Evolutionary conservation across 2,888 invertebrate genomes (phyloP), one percentile per base, ranked within the genome.

Genomic region (Theretra japonica): DNA sequence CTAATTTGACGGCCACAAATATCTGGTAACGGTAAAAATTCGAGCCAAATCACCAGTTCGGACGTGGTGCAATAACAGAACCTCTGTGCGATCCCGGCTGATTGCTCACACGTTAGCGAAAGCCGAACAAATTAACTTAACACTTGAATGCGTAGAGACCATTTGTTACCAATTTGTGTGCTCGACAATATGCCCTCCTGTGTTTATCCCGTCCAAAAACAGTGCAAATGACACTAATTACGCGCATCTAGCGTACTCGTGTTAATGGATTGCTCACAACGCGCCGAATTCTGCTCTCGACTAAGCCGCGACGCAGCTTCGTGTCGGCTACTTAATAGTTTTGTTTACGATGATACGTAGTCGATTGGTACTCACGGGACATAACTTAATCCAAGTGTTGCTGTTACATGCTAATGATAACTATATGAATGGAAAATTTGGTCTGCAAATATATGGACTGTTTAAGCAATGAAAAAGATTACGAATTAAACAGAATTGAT

Each of bases 151-250:
- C 86, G 83, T 85, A 83, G 83, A 84, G 86, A 90, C 90, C 88
- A 92, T 92, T 93, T 91, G 90, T 86, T 89, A 87, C 92, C 91
- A 93, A 94, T 92, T 93, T 92, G 90, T 89, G 86, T 82, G 82
- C 83, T 88, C 90, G 89, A 92, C 93, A 93, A 89, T 90, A 86
- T 90, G 86, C 86, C 81, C 86, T 86, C 85, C 88, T 90, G 87
- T 93, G 92, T 93, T 93, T 89, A 94, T 94, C 94, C 92, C 92
- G 85, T 91, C 91, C 91, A 90, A 91, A 92, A 93, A 92, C 85
- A 92, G 92, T 93, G 92, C 92, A 88, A 93, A 93, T 91, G 93
- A 92, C 92, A 92, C 94, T 94, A 94, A 94, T 93, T 92, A 93
- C 83, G 88, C 82, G 78, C 76, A 81, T 89, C 86, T 93, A 84